A percentile compares a stretch with the other conserved stretches of the same genome.
phyloP scores from a whole-genome alignment of 1,140 invertebrate genomes.

The Drosophila ogumai region DNA sequence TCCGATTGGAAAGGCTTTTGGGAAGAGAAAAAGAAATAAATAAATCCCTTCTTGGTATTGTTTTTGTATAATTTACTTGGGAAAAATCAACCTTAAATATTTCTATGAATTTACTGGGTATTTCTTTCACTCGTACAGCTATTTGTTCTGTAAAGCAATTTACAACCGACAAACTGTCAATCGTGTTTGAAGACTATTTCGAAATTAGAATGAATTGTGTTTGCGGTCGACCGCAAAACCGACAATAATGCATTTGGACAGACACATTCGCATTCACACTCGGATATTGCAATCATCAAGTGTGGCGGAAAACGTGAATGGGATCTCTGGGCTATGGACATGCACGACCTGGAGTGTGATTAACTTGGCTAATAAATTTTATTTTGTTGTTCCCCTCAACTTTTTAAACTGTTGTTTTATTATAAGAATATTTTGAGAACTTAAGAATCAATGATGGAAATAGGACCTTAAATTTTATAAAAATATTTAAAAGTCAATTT shows the following conservation, averaged over 20 bases:
- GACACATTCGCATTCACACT: conserved; percentile 18
- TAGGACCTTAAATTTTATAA: no score
- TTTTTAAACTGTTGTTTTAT: no score
- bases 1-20: background rate
- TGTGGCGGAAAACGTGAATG: conserved; percentile 19
- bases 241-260: conserved; percentile 30
- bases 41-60: background rate
- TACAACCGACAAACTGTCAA: conserved; percentile 11
- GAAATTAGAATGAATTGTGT: conserved; percentile 38
- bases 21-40: background rate
- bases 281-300: conserved; percentile 22
- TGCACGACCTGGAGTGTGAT: background rate
- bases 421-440: no score
- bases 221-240: conserved; percentile 26
- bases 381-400: no score
- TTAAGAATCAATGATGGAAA: no score
- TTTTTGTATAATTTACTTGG: background rate
- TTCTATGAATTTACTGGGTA: background rate
- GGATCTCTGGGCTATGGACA: conserved; percentile 1
- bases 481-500: no score
- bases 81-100: background rate
- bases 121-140: background rate
- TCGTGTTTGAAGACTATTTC: conserved; percentile 26
- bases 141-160: background rate
- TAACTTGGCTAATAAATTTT: background rate